A percentile compares a stretch with the other conserved stretches of the same genome.
These are phyloP conservation scores for Rhogogaster chlorosoma DNA, from an alignment of 2,888 invertebrate genomes.

Conservation along the genomic window DNA sequence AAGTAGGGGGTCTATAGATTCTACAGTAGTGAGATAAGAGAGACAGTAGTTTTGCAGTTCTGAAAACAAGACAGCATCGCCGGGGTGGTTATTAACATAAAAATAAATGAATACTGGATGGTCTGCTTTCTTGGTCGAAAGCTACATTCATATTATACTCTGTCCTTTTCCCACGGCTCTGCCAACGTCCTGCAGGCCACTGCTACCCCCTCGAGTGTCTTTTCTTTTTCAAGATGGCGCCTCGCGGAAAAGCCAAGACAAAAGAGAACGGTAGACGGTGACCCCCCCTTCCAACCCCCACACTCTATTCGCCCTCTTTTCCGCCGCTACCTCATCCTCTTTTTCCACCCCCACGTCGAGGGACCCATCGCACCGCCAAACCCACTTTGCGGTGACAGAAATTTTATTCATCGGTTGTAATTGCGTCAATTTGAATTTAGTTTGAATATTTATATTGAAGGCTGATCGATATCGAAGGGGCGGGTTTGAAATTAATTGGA, in stretches of 20 bases:
- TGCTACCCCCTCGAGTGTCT: constrained; percentile 43
- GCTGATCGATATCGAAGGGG: constrained; percentile 31
- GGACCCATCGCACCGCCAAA: constrained; percentile 42
- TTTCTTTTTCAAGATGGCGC: constrained; percentile 48
- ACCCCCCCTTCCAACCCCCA: constrained; percentile 7
- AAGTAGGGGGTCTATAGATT: neutral
- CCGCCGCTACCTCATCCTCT: neutral
- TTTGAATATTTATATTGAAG: constrained; percentile 48
- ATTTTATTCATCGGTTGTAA: constrained; percentile 51
- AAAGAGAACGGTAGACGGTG: constrained; percentile 50
- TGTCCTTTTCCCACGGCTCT: constrained; percentile 13
- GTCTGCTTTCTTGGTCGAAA: constrained; percentile 36
- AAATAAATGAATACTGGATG: constrained; percentile 52
- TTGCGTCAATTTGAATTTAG: constrained; percentile 45
- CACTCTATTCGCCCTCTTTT: neutral
- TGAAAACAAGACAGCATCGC: constrained; percentile 34
- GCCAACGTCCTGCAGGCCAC: constrained; percentile 12
- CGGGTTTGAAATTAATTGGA: constrained; percentile 10
- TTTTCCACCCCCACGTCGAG: constrained; percentile 12
- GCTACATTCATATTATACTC: constrained; percentile 9
- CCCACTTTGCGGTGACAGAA: constrained; percentile 47
- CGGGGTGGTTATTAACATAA: constrained; percentile 52
- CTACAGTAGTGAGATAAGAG: neutral
- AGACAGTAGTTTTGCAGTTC: constrained; percentile 22
- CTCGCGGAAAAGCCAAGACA: constrained; percentile 41